phyloP scores from a whole-genome alignment of 2,113 vertebrate genomes.

The Hippocampus abdominalis region DNA sequence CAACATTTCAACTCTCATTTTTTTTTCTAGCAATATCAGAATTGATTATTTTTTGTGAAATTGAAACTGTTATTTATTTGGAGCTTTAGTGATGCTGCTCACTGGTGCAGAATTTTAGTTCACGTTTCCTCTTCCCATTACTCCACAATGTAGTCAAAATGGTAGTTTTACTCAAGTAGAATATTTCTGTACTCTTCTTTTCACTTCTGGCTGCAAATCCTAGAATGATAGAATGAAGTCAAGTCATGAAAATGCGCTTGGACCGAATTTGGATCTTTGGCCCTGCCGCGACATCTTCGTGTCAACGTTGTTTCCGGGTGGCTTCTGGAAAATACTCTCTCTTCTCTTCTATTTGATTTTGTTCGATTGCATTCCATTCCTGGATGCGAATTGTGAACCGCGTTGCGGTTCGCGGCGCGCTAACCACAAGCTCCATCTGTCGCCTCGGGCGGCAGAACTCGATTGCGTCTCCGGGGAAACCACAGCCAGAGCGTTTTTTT shows the following conservation, averaged over 20 bases:
- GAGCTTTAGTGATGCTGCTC: no score
- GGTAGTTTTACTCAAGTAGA: no score
- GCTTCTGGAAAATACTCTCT: not conserved
- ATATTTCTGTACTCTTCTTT: no score
- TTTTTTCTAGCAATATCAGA: no score
- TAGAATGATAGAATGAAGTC: no score
- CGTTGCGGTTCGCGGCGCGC: slow-evolving; percentile 11
- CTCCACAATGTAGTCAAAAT: no score
- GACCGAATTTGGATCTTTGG: not conserved
- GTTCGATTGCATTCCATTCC: not conserved
- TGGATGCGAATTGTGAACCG: slow-evolving; percentile 1
- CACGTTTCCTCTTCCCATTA: no score
- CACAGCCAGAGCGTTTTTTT: slow-evolving; percentile 1
- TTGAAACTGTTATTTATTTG: no score
- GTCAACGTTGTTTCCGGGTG: not conserved
- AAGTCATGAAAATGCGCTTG: not conserved
- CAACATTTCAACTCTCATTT: no score
- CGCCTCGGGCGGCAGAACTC: slow-evolving; percentile 20
- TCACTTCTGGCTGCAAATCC: no score
- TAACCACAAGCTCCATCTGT: slow-evolving; percentile 18
- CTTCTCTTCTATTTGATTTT: not conserved
- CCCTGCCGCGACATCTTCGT: not conserved
- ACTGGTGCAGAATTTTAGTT: no score
- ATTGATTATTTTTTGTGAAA: no score
- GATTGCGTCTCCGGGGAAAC: slow-evolving; percentile 14